phyloP scores from a whole-genome alignment of 2,888 invertebrate genomes.

The Sinopyrophorus schimmeli region DNA sequence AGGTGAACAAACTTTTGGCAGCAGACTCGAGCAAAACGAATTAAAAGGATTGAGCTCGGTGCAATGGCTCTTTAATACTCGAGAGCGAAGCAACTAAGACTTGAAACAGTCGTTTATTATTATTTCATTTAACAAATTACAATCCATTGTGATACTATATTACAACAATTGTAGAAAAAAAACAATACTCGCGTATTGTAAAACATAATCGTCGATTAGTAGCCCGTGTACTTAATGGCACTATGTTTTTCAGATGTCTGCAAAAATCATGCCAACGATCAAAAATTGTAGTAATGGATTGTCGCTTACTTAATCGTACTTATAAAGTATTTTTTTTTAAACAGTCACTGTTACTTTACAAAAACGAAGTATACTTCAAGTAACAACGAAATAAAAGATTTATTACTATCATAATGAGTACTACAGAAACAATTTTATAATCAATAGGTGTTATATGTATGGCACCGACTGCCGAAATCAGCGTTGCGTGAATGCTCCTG shows the following conservation, averaged over 20 bases:
- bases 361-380: constrained; percentile 23
- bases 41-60: no score
- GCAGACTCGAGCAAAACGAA: no score
- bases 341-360: constrained; percentile 28
- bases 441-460: constrained; percentile 31
- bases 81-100: no score
- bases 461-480: constrained; percentile 27
- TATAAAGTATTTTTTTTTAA: no score
- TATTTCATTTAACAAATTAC: constrained; percentile 56
- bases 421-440: constrained; percentile 48
- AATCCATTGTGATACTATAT: constrained; percentile 56
- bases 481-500: constrained; percentile 30
- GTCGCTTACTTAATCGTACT: constrained; percentile 44
- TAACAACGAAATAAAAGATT: constrained; percentile 27
- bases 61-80: no score
- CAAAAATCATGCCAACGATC: constrained; percentile 40
- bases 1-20: no score
- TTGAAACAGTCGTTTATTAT: constrained; percentile 43
- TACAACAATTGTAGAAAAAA: constrained; percentile 53
- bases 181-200: constrained; percentile 45
- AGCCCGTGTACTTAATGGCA: constrained; percentile 24
- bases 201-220: constrained; percentile 15
- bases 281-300: constrained; percentile 52
- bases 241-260: constrained; percentile 10
- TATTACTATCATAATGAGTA: constrained; percentile 34